phyloP scores from a whole-genome alignment of 2,888 invertebrate species.

The Caenorhabditis japonica region DNA sequence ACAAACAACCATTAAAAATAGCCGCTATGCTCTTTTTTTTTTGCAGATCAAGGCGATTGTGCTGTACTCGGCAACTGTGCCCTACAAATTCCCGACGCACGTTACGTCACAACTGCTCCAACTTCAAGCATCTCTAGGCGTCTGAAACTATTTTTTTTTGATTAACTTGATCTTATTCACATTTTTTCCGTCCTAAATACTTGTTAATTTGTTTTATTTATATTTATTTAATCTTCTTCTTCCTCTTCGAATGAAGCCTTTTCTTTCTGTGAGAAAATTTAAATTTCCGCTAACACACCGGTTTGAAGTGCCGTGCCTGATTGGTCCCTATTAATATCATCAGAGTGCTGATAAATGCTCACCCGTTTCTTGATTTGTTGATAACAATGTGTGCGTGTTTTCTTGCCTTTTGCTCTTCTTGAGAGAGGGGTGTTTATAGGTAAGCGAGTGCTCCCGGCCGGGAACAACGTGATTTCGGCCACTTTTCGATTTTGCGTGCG shows the following conservation, averaged over 20 bases:
- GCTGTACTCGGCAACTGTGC: slow-evolving; percentile 72
- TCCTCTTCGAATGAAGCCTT: slow-evolving; percentile 1
- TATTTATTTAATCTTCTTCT: neutral
- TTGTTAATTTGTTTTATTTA: neutral
- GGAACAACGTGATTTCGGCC: slow-evolving; percentile 35
- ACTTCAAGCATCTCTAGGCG: slow-evolving; percentile 67
- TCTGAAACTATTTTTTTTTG: slow-evolving; percentile 21
- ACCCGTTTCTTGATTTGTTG: slow-evolving; percentile 11
- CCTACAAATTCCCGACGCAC: slow-evolving; percentile 72
- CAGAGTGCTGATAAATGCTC: slow-evolving; percentile 15
- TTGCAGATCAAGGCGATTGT: slow-evolving; percentile 72
- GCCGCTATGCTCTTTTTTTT: too few species aligned
- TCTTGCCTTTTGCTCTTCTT: neutral
- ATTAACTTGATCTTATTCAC: slow-evolving; percentile 3
- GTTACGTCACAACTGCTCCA: slow-evolving; percentile 72
- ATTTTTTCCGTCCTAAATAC: neutral
- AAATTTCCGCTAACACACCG: slow-evolving; percentile 1
- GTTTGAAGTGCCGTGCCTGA: neutral
- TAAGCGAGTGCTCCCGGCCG: slow-evolving; percentile 1
- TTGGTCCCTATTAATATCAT: neutral
- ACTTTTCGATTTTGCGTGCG: slow-evolving; percentile 16
- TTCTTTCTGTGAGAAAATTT: slow-evolving; percentile 1
- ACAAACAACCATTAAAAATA: too few species aligned
- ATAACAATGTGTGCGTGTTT: slow-evolving; percentile 25
- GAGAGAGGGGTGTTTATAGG: neutral